phyloP scores from a whole-genome alignment of 2,113 vertebrate species.

The Spea bombifrons region DNA sequence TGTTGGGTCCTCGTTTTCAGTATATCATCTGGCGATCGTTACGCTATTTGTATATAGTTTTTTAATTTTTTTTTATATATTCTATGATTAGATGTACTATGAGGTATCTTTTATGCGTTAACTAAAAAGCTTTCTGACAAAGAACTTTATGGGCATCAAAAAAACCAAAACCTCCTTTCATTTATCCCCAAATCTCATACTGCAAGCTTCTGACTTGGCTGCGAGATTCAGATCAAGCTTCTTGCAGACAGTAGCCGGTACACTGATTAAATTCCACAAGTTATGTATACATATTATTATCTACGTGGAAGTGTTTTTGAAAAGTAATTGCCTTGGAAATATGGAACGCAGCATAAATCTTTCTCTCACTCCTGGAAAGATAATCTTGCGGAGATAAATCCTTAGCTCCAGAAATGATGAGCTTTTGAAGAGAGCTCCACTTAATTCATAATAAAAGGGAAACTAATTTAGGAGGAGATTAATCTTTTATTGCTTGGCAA shows the following conservation, averaged over 20 bases:
- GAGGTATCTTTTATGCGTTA: too few species aligned
- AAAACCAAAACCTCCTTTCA: not conserved
- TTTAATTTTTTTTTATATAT: too few species aligned
- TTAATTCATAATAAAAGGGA: constrained; percentile 49
- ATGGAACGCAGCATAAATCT: constrained; percentile 45
- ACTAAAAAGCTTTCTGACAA: not conserved
- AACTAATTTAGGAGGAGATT: constrained; percentile 49
- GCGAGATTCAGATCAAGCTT: constrained; percentile 19
- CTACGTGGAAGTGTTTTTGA: constrained; percentile 46
- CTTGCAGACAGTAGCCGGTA: constrained; percentile 39
- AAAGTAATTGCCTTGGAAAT: constrained; percentile 49
- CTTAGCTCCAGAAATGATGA: constrained; percentile 45
- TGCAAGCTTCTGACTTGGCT: not conserved
- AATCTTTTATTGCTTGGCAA: constrained; percentile 49
- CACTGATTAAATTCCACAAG: constrained; percentile 46
- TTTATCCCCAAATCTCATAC: not conserved
- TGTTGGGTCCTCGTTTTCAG: too few species aligned
- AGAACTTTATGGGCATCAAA: not conserved
- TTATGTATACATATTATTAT: constrained; percentile 47
- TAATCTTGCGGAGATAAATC: constrained; percentile 48
- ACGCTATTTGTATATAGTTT: too few species aligned
- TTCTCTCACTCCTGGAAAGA: constrained; percentile 47
- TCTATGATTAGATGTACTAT: too few species aligned
- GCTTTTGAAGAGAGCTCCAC: constrained; percentile 47
- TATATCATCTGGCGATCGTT: too few species aligned